Base-by-base conservation (phyloP, 2,888 invertebrate species). In the Apamea crenata region DNA sequence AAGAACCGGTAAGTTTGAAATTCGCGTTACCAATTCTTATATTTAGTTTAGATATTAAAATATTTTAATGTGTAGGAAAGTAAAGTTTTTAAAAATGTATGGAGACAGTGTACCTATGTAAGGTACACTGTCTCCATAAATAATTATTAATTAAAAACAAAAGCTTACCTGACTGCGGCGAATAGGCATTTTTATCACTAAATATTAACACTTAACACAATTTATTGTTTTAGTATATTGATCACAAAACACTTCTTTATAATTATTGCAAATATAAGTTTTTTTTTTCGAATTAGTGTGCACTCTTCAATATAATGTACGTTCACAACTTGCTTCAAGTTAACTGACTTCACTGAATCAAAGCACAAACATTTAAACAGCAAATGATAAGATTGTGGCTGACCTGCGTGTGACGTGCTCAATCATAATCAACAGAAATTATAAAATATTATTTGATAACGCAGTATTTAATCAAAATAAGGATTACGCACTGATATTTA, bases 331-430 rank as follows among this genome's bases (percentile, higher is more conserved):
- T 89, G 95, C 94, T 94, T 90, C 89, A 92, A 93, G 94, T 95
- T 93, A 95, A 97, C 96, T 96, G 96, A 95, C 95, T 96, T 93
- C 92, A 94, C 92, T 94, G 92, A 92, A 93, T 94, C 94, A 94
- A 94, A 94, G 94, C 96, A 95, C 95, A 96, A 95, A 96, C 95
- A 96, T 97, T 95, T 96, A 96, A 96, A 96, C 94, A 92, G 93
- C 92, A 92, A 88, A 88, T 90, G 97, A 96, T 97, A 96, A 96
- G 96, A 96, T 95, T 94, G 94, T 91, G 93, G 92, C 90, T 96
- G 96, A 96, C 95, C 96, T 94, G 87, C 70, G 88, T 69, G 94
- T 96, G 96, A 95, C 95, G 95, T 95, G 91, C 91, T 91, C 91
- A 94, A 94, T 94, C 93, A 93, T 94, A 94, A 95, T 95, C 95